Evolutionary conservation across 2,113 vertebrate species (phyloP).

Genomic region (Eretmochelys imbricata): DNA sequence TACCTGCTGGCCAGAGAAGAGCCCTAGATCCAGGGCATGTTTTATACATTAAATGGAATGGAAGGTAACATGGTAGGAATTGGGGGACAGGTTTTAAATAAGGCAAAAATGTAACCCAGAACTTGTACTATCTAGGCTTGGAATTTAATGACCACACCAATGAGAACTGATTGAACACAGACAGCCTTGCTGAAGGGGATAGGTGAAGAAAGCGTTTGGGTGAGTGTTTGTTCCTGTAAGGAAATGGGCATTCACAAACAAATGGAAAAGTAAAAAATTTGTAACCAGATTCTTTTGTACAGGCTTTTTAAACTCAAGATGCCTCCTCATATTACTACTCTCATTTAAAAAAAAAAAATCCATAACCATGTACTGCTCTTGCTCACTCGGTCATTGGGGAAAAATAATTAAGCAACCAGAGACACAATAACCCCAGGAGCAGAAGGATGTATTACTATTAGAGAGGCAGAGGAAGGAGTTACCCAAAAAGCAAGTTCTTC

Average conservation of each 20-base stretch:
- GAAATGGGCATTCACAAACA: not conserved
- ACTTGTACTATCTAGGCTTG: not conserved
- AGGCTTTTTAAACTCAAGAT: not conserved
- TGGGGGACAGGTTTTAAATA: not conserved
- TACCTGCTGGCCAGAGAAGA: not conserved
- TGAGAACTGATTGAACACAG: not conserved
- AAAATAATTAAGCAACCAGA: not conserved
- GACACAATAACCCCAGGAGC: no score
- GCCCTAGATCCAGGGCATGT: not conserved
- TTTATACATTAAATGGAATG: not conserved
- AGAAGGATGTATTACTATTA: not conserved
- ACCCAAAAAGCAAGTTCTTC: not conserved
- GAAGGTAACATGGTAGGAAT: not conserved
- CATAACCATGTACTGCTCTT: not conserved
- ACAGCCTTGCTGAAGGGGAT: not conserved
- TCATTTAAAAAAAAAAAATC: not conserved
- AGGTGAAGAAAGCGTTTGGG: not conserved
- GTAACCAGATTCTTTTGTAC: not conserved
- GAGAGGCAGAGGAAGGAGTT: not conserved
- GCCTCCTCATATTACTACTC: not conserved
- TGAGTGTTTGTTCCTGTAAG: not conserved
- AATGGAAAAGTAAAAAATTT: not conserved
- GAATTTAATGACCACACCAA: not conserved
- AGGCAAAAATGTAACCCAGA: not conserved
- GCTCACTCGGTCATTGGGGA: not conserved